Evolutionary conservation across 1,140 invertebrate genomes (phyloP).

Genomic region (Agraylea sexmaculata): DNA sequence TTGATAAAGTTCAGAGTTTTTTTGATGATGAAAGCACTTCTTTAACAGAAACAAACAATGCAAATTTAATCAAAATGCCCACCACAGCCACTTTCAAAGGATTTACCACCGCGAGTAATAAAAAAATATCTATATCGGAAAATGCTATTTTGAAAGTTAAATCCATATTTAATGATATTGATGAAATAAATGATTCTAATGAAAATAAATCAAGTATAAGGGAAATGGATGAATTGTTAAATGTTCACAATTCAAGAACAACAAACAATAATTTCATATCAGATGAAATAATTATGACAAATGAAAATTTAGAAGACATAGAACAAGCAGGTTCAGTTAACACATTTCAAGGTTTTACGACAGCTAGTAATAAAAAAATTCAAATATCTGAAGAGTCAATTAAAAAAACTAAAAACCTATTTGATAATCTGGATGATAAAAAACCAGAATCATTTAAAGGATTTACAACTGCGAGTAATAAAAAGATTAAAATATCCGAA

Average conservation of each 20-base stretch:
- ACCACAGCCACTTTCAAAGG: neutral
- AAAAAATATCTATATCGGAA: conserved; percentile 28
- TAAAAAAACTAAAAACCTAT: conserved; percentile 22
- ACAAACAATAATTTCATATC: conserved; percentile 9
- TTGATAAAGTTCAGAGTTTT: conserved; percentile 18
- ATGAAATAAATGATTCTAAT: no score
- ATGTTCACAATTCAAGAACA: conserved; percentile 5
- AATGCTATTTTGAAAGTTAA: conserved; percentile 26
- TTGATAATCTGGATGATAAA: conserved; percentile 15
- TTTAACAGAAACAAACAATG: conserved; percentile 3
- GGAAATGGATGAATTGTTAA: conserved; percentile 7
- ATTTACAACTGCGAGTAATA: conserved; percentile 17
- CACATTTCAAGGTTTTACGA: conserved; percentile 16
- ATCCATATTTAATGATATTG: conserved; percentile 22
- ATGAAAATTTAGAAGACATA: neutral
- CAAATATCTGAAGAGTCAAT: conserved; percentile 24
- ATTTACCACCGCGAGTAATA: conserved; percentile 20
- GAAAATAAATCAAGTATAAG: no score
- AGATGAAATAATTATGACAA: neutral
- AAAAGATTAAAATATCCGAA: conserved; percentile 1
- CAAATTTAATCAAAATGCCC: neutral
- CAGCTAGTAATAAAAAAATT: conserved; percentile 24
- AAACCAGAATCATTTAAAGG: conserved; percentile 14
- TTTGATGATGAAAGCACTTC: conserved; percentile 14
- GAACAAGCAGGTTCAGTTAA: neutral